Evolutionary conservation across 2,113 vertebrate genomes (phyloP).

Genomic region (Ascaphus truei): DNA sequence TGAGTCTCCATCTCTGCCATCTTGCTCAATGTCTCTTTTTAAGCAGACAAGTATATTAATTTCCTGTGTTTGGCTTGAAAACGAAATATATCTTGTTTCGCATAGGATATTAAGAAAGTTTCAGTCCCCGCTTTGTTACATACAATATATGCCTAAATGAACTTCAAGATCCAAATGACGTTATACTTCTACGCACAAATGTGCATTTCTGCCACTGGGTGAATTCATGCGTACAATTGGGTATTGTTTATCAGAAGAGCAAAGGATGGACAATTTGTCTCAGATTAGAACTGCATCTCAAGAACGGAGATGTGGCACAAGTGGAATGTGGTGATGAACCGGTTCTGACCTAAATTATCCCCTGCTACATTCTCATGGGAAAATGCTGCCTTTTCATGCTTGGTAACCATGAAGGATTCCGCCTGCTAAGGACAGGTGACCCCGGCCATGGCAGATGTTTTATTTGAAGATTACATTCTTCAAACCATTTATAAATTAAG

Average conservation of each 20-base stretch:
- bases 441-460: slow-evolving; percentile 28
- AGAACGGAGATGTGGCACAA: neutral
- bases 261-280: neutral
- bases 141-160: neutral
- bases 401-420: slow-evolving; percentile 17
- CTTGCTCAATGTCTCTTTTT: too few relatives aligned
- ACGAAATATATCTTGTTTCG: too few relatives aligned
- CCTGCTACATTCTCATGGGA: slow-evolving; percentile 20
- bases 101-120: too few relatives aligned
- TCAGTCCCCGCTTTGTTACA: too few relatives aligned
- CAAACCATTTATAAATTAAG: slow-evolving; percentile 33
- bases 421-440: slow-evolving; percentile 30
- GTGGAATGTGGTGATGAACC: slow-evolving; percentile 13
- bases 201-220: neutral
- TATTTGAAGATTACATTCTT: slow-evolving; percentile 32
- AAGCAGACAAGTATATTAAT: too few relatives aligned
- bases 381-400: slow-evolving; percentile 27
- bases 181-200: neutral
- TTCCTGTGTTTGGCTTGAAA: too few relatives aligned
- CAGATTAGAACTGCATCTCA: neutral
- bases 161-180: neutral
- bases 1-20: too few relatives aligned
- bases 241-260: neutral
- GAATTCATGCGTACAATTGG: neutral
- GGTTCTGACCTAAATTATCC: slow-evolving; percentile 17